Percentiles rank a stretch among this genome's conserved stretches.
Conservation (phyloP, 2,797 vertebrate species). For the Gallinago stenura region DNA sequence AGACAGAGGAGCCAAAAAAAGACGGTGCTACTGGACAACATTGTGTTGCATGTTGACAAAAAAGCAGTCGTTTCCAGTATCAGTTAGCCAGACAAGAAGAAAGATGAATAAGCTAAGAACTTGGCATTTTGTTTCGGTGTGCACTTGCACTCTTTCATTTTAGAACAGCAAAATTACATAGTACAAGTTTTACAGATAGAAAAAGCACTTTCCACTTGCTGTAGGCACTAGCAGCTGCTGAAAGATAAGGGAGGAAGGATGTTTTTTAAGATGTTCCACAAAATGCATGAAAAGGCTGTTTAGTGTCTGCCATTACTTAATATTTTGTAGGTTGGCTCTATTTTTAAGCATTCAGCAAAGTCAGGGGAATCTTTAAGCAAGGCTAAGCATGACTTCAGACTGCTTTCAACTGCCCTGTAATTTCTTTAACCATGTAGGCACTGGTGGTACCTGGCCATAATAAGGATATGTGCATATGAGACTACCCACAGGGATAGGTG, state of each 20-base stretch:
- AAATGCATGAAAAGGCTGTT: background rate
- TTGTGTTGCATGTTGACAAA: background rate
- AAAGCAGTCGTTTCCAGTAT: background rate
- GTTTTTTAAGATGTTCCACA: background rate
- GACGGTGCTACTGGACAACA: background rate
- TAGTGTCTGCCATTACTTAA: background rate
- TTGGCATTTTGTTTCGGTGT: fast-evolving
- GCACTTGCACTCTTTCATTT: fast-evolving
- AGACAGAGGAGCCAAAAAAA: background rate
- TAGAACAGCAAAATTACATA: background rate
- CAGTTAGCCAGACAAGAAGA: background rate
- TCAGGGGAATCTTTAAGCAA: background rate
- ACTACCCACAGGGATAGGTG: background rate
- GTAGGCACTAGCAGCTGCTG: background rate
- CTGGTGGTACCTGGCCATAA: background rate
- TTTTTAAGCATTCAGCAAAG: background rate
- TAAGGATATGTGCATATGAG: background rate
- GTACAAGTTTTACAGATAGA: background rate
- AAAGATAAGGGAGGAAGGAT: background rate
- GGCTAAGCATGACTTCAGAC: background rate
- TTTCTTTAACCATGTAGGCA: background rate
- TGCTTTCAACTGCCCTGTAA: background rate
- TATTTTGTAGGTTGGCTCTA: background rate
- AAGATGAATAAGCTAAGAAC: background rate
- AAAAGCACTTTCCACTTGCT: background rate